Base-by-base conservation (phyloP, 1,140 invertebrate genomes). In the Drosophila bifasciata region DNA sequence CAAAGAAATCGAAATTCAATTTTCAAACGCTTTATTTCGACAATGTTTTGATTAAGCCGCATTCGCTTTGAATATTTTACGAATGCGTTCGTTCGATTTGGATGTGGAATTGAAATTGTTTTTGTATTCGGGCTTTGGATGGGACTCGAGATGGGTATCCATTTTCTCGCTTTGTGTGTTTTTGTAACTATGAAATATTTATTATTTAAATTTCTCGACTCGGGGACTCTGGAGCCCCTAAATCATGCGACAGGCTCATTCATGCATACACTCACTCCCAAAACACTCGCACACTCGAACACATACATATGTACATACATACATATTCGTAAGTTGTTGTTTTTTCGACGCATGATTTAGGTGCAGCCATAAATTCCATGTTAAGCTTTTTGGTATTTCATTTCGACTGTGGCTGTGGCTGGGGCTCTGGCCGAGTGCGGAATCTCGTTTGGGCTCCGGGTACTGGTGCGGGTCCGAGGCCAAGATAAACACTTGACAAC, bases 1-100 rank as follows among this genome's bases (percentile, higher is more conserved):
- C 40, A 19, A 11, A 36, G 11, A 13, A 36, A 36, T 11, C 69
- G 43, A 86, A 86, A 86, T 88, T 88, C 78, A 86, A 86, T 86
- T 86, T 79, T 88, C 78, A 88, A 86, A 86, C 84, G 75, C 72
- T 88, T 86, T 88, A 86, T 86, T 86, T 86, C 83, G 83, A 86
- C 83, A 86, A 64, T 55, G 77, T 72, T 86, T 86, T 86, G 83
- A 86, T 86, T 86, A 83, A 86, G 83, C 78, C 78, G 77, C 83
- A 61, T 64, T 68, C 60, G 60, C 53, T 85, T 68, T 85, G 81
- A 88, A 85, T 85, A 85, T 85, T 81, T 85, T 88, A 88, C 53
- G 63, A 85, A 83, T 85, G 25, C 44, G 21, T 79, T 62, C 59
- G 62, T 67, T 66, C 11, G 32, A 13, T 36, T 3, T 36, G 32